Percentiles rank a stretch among this genome's conserved stretches.
Conservation (phyloP, 1,140 invertebrate genomes). For the Atta colombica region DNA sequence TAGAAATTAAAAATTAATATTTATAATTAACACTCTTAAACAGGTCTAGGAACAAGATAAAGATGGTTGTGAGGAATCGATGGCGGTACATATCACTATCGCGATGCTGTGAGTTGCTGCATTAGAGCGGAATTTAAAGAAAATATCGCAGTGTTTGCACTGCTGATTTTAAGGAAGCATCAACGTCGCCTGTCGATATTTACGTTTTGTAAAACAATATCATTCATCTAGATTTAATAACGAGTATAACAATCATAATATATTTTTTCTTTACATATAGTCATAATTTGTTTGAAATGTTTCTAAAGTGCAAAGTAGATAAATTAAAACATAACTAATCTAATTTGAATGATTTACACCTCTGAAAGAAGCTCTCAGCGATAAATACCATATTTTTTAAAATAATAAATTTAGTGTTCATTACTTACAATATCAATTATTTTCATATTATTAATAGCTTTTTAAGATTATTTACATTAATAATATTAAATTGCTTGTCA, state of each 20-base stretch:
- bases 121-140: constrained; percentile 50
- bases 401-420: not conserved
- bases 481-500: too few species aligned
- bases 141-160: constrained; percentile 47
- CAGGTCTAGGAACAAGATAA: too few species aligned
- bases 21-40: not conserved
- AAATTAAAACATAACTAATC: not conserved
- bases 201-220: constrained; percentile 15
- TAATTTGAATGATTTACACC: not conserved
- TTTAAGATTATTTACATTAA: too few species aligned
- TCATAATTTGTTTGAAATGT: not conserved
- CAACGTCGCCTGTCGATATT: constrained; percentile 4
- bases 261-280: constrained; percentile 6
- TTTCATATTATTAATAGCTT: too few species aligned
- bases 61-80: not conserved
- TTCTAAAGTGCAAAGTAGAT: not conserved
- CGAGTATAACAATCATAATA: not conserved
- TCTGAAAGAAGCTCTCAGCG: not conserved
- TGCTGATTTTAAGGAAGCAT: constrained; percentile 50
- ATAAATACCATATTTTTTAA: not conserved
- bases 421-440: too few species aligned
- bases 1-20: not conserved
- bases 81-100: constrained; percentile 7
- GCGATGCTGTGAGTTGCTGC: not conserved
- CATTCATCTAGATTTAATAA: constrained; percentile 26